These are phyloP conservation scores for Heliconius sara DNA, from an alignment of 2,888 invertebrate species.

Conservation along the genomic window DNA sequence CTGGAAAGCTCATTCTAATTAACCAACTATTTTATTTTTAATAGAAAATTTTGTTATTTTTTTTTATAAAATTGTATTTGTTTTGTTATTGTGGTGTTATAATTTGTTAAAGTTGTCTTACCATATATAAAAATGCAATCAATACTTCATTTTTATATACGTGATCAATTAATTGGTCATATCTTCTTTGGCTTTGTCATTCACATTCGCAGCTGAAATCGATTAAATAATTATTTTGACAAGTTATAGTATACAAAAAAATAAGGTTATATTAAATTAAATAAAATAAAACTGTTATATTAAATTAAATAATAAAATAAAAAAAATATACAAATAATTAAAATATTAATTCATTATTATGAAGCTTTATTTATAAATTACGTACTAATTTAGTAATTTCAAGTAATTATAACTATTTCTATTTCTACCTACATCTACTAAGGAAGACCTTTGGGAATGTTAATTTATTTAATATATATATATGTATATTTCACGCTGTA, in stretches of 20 bases:
- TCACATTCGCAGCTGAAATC: neutral
- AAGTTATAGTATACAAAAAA: too few relatives aligned
- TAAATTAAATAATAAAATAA: too few relatives aligned
- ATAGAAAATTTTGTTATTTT: neutral
- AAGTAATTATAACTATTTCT: neutral
- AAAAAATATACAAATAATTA: too few relatives aligned
- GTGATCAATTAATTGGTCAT: neutral
- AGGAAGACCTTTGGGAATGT: constrained; percentile 47
- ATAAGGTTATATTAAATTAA: neutral
- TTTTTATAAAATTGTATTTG: neutral
- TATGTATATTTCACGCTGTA: neutral
- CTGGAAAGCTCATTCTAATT: neutral
- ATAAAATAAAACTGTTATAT: neutral
- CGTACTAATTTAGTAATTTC: constrained; percentile 16
- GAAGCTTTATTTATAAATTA: neutral
- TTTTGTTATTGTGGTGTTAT: neutral
- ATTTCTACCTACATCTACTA: constrained; percentile 30
- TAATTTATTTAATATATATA: constrained; percentile 6
- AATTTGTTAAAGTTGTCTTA: too few relatives aligned
- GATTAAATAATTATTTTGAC: neutral
- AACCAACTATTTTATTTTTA: neutral
- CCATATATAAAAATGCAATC: too few relatives aligned
- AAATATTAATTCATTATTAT: too few relatives aligned
- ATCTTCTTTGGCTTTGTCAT: neutral
- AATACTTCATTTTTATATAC: too few relatives aligned